Evolutionary conservation across 2,888 invertebrate species (phyloP).

Genomic region (Amiota communis): DNA sequence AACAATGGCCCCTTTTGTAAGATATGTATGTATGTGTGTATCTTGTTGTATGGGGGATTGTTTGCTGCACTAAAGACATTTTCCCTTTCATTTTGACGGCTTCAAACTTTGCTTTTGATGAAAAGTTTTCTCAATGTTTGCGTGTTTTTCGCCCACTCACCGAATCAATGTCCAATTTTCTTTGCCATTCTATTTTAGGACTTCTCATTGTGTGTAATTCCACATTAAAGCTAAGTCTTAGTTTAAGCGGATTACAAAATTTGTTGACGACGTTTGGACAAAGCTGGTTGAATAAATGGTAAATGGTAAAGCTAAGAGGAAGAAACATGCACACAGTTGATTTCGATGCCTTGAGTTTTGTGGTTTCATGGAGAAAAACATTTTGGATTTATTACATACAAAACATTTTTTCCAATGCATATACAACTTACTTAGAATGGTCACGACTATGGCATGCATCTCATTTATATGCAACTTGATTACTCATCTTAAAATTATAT

Average conservation of each 20-base stretch:
- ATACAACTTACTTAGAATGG: no score
- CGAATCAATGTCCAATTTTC: neutral
- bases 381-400: no score
- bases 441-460: no score
- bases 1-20: no score
- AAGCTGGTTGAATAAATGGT: neutral
- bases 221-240: slow-evolving; percentile 22
- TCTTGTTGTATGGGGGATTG: no score
- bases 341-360: neutral
- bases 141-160: neutral
- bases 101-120: slow-evolving; percentile 18
- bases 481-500: no score
- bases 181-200: neutral
- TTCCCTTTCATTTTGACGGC: slow-evolving; percentile 9
- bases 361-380: neutral
- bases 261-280: slow-evolving; percentile 6
- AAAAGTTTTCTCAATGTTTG: neutral
- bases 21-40: no score
- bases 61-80: neutral
- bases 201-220: slow-evolving; percentile 11
- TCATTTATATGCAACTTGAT: no score
- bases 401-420: no score
- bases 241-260: slow-evolving; percentile 26
- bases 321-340: neutral
- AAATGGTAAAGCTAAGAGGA: no score